Evolutionary conservation across 2,113 vertebrate species (phyloP).

Genomic region (Podarcis cretensis): DNA sequence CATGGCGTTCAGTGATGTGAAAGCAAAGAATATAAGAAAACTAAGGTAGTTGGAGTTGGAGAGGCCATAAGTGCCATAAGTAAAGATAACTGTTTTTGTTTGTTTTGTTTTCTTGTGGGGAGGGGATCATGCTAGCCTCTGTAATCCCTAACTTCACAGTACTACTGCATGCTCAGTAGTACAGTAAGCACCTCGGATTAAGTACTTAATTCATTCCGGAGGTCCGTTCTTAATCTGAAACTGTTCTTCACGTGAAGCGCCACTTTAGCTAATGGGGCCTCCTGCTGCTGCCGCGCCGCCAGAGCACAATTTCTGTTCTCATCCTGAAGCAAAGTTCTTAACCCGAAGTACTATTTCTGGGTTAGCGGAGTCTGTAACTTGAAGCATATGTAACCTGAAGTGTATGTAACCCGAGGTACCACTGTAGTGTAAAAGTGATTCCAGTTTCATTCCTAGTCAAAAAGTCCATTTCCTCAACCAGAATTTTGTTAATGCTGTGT

Average conservation of each 20-base stretch:
- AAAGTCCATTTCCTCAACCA: background rate
- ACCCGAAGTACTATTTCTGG: too few relatives aligned
- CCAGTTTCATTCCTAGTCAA: background rate
- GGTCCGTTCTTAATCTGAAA: too few relatives aligned
- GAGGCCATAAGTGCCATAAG: background rate
- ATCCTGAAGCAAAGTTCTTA: too few relatives aligned
- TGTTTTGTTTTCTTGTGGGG: background rate
- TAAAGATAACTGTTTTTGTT: background rate
- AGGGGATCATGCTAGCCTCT: background rate
- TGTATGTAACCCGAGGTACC: too few relatives aligned
- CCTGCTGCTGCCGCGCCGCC: too few relatives aligned
- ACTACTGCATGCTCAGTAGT: background rate
- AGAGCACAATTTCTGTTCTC: too few relatives aligned
- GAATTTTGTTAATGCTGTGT: background rate
- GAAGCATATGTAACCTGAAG: too few relatives aligned
- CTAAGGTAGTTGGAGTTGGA: background rate
- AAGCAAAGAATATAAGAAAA: background rate
- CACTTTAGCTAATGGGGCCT: too few relatives aligned
- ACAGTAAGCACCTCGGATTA: too few relatives aligned
- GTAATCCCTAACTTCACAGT: background rate
- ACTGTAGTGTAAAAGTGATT: background rate
- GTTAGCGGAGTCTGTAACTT: too few relatives aligned
- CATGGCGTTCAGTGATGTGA: background rate
- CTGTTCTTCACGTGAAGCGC: too few relatives aligned
- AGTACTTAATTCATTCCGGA: too few relatives aligned